Conservation (phyloP, 1,140 invertebrate species). For the Macrosteles quadrilineatus region DNA sequence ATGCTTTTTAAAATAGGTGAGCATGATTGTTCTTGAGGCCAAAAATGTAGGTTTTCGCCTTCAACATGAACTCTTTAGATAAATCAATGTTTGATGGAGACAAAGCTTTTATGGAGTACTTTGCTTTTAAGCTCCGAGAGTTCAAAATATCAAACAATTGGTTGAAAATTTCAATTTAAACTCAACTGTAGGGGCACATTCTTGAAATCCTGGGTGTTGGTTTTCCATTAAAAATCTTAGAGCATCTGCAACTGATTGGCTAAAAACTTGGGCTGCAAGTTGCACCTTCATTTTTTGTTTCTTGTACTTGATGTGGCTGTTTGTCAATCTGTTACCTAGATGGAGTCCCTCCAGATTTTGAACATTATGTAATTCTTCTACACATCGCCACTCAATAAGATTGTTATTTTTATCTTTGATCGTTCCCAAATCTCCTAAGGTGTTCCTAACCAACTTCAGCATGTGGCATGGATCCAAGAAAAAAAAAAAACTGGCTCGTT, state of each 20-base stretch:
- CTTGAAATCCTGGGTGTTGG: background rate
- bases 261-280: conserved; percentile 46
- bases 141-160: conserved; percentile 41
- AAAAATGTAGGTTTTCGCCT: conserved; percentile 27
- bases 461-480: conserved; percentile 40
- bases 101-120: conserved; percentile 32
- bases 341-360: conserved; percentile 44
- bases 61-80: too few relatives aligned
- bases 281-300: conserved; percentile 47
- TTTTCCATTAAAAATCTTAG: conserved; percentile 36
- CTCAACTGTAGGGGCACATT: conserved; percentile 7
- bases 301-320: conserved; percentile 42
- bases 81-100: too few relatives aligned
- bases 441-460: conserved; percentile 37
- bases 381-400: conserved; percentile 42
- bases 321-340: conserved; percentile 43
- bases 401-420: conserved; percentile 35
- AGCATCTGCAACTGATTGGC: conserved; percentile 42
- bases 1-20: conserved; percentile 23
- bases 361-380: conserved; percentile 39
- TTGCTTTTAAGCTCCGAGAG: conserved; percentile 34
- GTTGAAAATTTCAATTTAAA: conserved; percentile 36
- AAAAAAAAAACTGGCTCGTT: conserved; percentile 31
- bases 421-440: conserved; percentile 21
- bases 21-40: background rate